Conservation (phyloP, 2,888 invertebrate genomes). For the Hydraecia micacea region DNA sequence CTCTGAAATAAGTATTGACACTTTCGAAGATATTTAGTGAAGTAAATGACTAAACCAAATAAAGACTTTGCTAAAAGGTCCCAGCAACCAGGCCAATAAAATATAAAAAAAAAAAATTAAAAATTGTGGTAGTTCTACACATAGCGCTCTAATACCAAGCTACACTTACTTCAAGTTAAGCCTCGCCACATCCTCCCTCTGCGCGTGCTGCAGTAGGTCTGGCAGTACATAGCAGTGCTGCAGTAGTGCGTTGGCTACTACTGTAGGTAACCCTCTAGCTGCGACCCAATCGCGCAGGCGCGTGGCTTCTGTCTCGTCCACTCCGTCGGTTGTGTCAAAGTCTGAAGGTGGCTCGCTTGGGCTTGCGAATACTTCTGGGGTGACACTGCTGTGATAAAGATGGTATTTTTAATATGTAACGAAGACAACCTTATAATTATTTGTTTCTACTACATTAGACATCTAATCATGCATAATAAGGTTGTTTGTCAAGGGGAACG, state of each 20-base stretch:
- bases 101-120: no score
- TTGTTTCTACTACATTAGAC: not conserved
- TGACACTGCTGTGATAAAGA: slow-evolving; percentile 53
- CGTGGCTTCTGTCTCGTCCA: slow-evolving; percentile 71
- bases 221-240: slow-evolving; percentile 94
- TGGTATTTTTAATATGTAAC: not conserved
- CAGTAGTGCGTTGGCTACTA: slow-evolving; percentile 92
- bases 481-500: not conserved
- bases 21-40: no score
- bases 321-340: not conserved
- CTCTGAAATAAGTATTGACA: no score
- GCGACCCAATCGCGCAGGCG: slow-evolving; percentile 93
- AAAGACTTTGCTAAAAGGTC: no score
- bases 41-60: no score
- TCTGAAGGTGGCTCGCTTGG: slow-evolving; percentile 24
- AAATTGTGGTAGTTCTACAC: not conserved
- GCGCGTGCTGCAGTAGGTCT: slow-evolving; percentile 94
- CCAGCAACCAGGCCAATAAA: no score
- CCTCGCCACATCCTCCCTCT: slow-evolving; percentile 95
- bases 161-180: slow-evolving; percentile 84
- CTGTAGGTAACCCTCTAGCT: slow-evolving; percentile 92
- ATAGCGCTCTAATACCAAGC: not conserved
- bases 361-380: slow-evolving; percentile 62
- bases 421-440: not conserved
- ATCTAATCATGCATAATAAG: no score